Evolutionary conservation across 2,888 invertebrate species (phyloP).

Genomic region (Ommatoiulus sabulosus): DNA sequence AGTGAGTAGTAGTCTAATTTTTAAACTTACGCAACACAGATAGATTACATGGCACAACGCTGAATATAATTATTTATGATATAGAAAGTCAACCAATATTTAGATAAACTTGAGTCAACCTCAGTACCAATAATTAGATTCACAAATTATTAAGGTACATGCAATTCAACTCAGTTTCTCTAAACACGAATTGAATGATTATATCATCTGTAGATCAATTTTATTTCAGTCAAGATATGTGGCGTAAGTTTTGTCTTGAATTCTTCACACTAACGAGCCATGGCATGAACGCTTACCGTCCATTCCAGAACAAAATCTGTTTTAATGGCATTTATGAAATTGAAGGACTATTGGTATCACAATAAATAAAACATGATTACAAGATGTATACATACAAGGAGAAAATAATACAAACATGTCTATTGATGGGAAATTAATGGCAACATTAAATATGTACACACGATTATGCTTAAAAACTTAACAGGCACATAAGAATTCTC

Average conservation of each 20-base stretch:
- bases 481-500: neutral
- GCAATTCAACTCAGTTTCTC: too few species aligned
- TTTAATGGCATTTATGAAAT: conserved; percentile 45
- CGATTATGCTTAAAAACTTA: conserved; percentile 35
- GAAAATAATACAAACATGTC: neutral
- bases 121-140: too few species aligned
- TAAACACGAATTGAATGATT: too few species aligned
- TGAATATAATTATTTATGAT: too few species aligned
- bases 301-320: conserved; percentile 20
- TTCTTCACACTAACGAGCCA: neutral
- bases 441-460: conserved; percentile 27
- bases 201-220: too few species aligned
- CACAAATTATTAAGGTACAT: too few species aligned
- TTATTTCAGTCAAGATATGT: too few species aligned
- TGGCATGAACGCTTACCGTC: neutral
- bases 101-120: too few species aligned
- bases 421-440: conserved; percentile 38
- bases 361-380: conserved; percentile 47
- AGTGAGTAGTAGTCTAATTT: too few species aligned
- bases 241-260: neutral
- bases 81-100: too few species aligned
- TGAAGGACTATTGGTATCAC: neutral
- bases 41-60: too few species aligned
- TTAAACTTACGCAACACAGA: too few species aligned
- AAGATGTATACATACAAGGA: conserved; percentile 32